Conservation (phyloP, 1,140 invertebrate genomes). For the Eurosta solidaginis region DNA sequence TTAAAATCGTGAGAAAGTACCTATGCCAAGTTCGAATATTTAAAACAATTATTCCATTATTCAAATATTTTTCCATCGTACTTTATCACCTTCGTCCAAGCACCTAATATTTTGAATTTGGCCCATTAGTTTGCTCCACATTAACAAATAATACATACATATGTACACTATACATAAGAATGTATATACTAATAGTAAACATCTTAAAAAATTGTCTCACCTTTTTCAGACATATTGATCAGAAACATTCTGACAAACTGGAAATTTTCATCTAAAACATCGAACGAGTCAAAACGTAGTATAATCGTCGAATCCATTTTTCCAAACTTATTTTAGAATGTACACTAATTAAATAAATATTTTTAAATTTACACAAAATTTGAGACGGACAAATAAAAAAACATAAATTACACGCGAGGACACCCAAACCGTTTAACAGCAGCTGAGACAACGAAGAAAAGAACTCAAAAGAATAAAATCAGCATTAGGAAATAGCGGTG, state of each 20-base stretch:
- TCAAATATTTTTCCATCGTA: too few relatives aligned
- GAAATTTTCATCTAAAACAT: neutral
- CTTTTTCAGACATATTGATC: neutral
- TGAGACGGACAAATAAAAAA: neutral
- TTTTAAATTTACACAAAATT: neutral
- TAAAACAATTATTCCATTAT: too few relatives aligned
- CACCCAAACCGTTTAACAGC: neutral
- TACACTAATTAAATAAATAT: neutral
- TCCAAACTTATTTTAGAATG: neutral
- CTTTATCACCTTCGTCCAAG: too few relatives aligned
- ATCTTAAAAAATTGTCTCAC: neutral
- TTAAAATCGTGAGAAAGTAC: too few relatives aligned
- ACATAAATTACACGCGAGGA: neutral
- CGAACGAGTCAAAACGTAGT: neutral
- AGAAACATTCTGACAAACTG: neutral
- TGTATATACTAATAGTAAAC: too few relatives aligned
- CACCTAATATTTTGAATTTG: too few relatives aligned
- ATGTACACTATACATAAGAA: too few relatives aligned
- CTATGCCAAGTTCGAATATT: too few relatives aligned
- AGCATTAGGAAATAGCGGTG: neutral
- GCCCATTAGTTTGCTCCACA: too few relatives aligned
- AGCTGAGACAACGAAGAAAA: neutral
- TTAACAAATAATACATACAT: too few relatives aligned
- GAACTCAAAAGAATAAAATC: neutral
- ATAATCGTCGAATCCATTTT: conserved; percentile 7